phyloP scores from a whole-genome alignment of 2,113 vertebrate species.

The Bostrychus sinensis region DNA sequence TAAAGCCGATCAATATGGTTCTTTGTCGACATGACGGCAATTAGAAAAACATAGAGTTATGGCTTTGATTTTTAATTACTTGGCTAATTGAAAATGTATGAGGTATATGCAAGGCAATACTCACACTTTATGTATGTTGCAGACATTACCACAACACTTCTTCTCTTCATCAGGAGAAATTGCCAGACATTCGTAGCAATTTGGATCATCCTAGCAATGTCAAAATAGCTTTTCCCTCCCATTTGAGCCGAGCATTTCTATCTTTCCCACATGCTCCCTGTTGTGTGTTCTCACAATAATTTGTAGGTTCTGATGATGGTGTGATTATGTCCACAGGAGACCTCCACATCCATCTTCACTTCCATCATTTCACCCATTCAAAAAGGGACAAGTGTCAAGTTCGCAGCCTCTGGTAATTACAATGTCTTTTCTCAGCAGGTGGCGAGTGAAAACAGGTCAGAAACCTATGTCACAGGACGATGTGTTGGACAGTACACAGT shows the following conservation, averaged over 20 bases:
- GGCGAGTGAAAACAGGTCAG: conserved; percentile 26
- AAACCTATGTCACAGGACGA: conserved; percentile 22
- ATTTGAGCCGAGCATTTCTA: conserved; percentile 14
- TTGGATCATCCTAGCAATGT: conserved; percentile 14
- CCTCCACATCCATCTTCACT: conserved; percentile 41
- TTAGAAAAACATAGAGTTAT: conserved; percentile 25
- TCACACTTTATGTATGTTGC: not conserved
- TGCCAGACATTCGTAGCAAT: not conserved
- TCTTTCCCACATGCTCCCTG: conserved; percentile 31
- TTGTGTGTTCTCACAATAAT: conserved; percentile 60
- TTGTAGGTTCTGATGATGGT: conserved; percentile 51
- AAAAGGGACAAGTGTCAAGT: conserved; percentile 61
- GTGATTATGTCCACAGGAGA: conserved; percentile 61
- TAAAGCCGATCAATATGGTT: conserved; percentile 29
- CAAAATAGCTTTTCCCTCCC: conserved; percentile 24
- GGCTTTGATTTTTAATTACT: conserved; percentile 9
- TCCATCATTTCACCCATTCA: conserved; percentile 60
- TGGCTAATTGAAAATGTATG: conserved; percentile 7
- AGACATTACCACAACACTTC: not conserved
- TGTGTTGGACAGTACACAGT: not conserved
- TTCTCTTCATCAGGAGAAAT: conserved; percentile 2
- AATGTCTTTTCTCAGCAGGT: conserved; percentile 43
- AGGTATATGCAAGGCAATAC: not conserved
- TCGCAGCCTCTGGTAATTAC: conserved; percentile 56
- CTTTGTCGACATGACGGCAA: conserved; percentile 11